Conservation (phyloP, 2,888 invertebrate species). For the Sicus ferrugineus region DNA sequence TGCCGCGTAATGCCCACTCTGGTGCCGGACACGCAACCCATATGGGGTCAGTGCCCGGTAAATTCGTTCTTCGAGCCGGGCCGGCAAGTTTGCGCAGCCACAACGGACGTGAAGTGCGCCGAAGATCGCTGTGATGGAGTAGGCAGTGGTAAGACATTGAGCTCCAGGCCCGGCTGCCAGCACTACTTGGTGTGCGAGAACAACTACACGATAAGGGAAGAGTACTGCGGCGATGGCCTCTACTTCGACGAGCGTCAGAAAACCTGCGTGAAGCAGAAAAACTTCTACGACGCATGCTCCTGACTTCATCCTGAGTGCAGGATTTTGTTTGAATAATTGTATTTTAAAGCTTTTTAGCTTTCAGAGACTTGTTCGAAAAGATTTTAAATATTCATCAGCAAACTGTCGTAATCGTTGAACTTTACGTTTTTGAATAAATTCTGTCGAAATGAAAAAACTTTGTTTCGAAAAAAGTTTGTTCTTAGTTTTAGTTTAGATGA, state of each 20-base stretch:
- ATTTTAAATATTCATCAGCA: no score
- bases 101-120: neutral
- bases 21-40: conserved; percentile 48
- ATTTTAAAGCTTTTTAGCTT: no score
- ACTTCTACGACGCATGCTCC: conserved; percentile 45
- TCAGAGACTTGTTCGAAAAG: no score
- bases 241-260: conserved; percentile 49
- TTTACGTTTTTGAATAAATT: no score
- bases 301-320: neutral
- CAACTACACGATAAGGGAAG: conserved; percentile 42
- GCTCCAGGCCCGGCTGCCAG: conserved; percentile 49
- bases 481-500: no score
- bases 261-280: conserved; percentile 42
- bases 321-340: neutral
- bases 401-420: no score
- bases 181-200: conserved; percentile 50
- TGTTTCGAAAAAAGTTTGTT: no score
- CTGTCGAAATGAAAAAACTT: no score
- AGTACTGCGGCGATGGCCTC: conserved; percentile 45
- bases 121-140: conserved; percentile 56
- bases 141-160: conserved; percentile 43
- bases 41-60: conserved; percentile 46
- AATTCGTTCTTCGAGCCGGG: conserved; percentile 48
- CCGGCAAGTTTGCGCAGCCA: conserved; percentile 41
- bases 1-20: conserved; percentile 50